These are phyloP conservation scores for Anagyrus pseudococci DNA, from an alignment of 2,888 invertebrate species.

Conservation along the genomic window DNA sequence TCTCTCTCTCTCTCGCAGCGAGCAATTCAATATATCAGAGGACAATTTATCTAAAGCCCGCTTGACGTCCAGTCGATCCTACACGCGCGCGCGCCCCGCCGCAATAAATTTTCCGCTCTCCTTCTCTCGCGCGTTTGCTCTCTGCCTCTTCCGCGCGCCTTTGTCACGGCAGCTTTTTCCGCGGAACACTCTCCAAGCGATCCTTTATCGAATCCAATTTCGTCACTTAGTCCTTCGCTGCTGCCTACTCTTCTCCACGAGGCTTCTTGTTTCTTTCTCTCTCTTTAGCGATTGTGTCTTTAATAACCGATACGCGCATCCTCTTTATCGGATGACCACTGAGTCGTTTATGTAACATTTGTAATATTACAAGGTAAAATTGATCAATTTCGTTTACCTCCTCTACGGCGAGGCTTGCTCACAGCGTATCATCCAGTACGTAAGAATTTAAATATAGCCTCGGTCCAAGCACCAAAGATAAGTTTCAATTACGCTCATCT, in stretches of 20 bases:
- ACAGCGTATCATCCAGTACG: too few relatives aligned
- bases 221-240: background rate
- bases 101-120: slow-evolving; percentile 31
- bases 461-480: too few relatives aligned
- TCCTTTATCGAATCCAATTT: background rate
- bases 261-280: background rate
- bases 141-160: background rate
- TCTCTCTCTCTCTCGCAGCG: too few relatives aligned
- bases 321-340: background rate
- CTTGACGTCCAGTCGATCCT: slow-evolving; percentile 30
- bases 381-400: too few relatives aligned
- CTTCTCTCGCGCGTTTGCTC: slow-evolving; percentile 12
- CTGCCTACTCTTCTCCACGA: too few relatives aligned
- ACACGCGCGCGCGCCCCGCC: slow-evolving; percentile 4
- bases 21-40: slow-evolving; percentile 29
- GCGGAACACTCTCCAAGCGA: background rate
- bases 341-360: too few relatives aligned
- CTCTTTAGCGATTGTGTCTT: background rate
- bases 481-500: too few relatives aligned
- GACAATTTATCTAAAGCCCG: slow-evolving; percentile 34
- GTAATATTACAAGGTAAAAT: too few relatives aligned
- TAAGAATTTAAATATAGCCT: too few relatives aligned
- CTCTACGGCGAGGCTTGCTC: too few relatives aligned
- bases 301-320: background rate
- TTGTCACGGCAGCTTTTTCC: slow-evolving; percentile 3